Conservation (phyloP, 2,888 invertebrate genomes). For the Labia minor region DNA sequence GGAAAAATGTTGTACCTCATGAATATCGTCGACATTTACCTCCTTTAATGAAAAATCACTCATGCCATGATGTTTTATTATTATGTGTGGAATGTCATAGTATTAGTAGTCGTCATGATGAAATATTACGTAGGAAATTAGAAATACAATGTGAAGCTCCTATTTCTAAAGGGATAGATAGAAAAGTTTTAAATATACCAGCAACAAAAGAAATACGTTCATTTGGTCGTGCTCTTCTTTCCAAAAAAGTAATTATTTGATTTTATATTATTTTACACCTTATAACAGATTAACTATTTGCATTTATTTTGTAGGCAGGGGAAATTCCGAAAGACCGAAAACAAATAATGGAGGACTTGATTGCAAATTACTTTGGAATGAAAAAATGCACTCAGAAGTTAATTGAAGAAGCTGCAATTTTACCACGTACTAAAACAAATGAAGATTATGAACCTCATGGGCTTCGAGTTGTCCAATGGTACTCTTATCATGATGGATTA, state of each 20-base stretch:
- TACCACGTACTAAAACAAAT: conserved; percentile 33
- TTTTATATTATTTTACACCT: neutral
- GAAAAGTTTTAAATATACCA: conserved; percentile 24
- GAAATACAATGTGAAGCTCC: conserved; percentile 54
- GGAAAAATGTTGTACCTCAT: conserved; percentile 71
- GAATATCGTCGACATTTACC: conserved; percentile 72
- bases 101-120: conserved; percentile 53
- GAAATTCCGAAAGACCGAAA: conserved; percentile 44
- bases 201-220: conserved; percentile 37
- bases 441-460: conserved; percentile 46
- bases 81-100: conserved; percentile 63
- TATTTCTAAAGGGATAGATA: conserved; percentile 36
- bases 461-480: conserved; percentile 48
- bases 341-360: conserved; percentile 38
- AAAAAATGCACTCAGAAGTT: conserved; percentile 32
- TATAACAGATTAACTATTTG: neutral
- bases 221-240: conserved; percentile 46
- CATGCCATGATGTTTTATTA: conserved; percentile 67
- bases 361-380: conserved; percentile 44
- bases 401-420: conserved; percentile 39
- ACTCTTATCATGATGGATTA: conserved; percentile 45
- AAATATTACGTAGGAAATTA: conserved; percentile 46
- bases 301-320: conserved; percentile 30
- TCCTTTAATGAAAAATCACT: conserved; percentile 66
- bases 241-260: conserved; percentile 30